phyloP scores from a whole-genome alignment of 2,797 vertebrate genomes.

The Rhynchotus rufescens region DNA sequence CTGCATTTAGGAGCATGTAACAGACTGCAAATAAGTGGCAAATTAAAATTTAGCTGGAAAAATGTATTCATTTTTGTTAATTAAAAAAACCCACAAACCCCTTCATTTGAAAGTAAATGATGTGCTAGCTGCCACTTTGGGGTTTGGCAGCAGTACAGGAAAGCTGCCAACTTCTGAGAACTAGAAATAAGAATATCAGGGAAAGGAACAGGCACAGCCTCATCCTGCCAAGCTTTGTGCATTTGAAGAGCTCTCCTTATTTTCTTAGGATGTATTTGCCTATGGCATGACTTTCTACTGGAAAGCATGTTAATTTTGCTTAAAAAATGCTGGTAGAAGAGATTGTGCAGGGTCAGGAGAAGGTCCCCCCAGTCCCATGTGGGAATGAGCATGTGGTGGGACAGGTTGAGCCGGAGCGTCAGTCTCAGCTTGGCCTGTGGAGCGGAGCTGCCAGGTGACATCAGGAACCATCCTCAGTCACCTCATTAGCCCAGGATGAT shows the following conservation, averaged over 20 bases:
- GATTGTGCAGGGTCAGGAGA: background rate
- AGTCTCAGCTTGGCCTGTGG: background rate
- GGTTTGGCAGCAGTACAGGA: background rate
- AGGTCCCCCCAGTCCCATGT: background rate
- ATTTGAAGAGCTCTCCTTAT: slow-evolving; percentile 8
- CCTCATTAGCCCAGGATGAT: slow-evolving; percentile 66
- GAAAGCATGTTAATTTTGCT: slow-evolving; percentile 26
- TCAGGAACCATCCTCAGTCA: slow-evolving; percentile 39
- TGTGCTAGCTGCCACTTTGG: background rate
- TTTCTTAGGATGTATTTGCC: slow-evolving; percentile 22
- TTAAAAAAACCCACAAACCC: background rate
- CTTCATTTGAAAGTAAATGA: background rate
- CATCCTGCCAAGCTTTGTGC: slow-evolving; percentile 7
- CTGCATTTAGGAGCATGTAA: background rate
- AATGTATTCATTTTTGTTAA: background rate
- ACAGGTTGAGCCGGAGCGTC: background rate
- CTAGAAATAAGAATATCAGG: background rate
- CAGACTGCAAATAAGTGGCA: background rate
- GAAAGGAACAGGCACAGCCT: background rate
- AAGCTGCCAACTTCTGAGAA: background rate
- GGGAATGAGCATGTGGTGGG: background rate
- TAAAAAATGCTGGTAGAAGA: background rate
- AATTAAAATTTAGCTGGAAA: background rate
- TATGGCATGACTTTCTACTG: background rate
- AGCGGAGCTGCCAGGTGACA: background rate